phyloP scores from a whole-genome alignment of 1,140 invertebrate genomes.

The Aphidius ervi region DNA sequence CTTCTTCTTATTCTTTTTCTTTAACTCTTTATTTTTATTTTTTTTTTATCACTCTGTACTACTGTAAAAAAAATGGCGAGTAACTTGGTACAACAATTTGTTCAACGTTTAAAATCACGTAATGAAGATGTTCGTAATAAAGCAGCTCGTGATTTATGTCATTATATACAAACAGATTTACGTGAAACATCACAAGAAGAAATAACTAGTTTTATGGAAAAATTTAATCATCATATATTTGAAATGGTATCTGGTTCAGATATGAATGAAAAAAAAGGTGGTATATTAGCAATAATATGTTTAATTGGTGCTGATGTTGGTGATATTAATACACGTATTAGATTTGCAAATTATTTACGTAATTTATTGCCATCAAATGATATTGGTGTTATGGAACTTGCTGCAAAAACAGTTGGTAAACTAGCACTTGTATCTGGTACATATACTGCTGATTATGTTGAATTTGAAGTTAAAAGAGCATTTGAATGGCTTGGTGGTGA shows the following conservation, averaged over 20 bases:
- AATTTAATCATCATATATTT: slow-evolving; percentile 93
- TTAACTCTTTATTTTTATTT: too few species aligned
- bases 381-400: slow-evolving; percentile 89
- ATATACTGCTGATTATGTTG: slow-evolving; percentile 91
- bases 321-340: slow-evolving; percentile 81
- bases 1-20: too few species aligned
- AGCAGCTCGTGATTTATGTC: slow-evolving; percentile 81
- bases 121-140: slow-evolving; percentile 80
- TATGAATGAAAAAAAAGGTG: slow-evolving; percentile 92
- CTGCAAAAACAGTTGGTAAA: slow-evolving; percentile 90
- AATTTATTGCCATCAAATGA: slow-evolving; percentile 87
- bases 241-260: slow-evolving; percentile 93
- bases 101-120: slow-evolving; percentile 81
- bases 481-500: slow-evolving; percentile 91
- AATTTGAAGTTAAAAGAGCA: slow-evolving; percentile 92
- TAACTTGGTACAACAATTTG: slow-evolving; percentile 73
- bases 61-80: slow-evolving; percentile 51
- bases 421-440: slow-evolving; percentile 87
- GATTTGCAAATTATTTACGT: slow-evolving; percentile 90
- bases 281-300: slow-evolving; percentile 90
- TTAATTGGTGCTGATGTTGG: slow-evolving; percentile 89
- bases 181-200: slow-evolving; percentile 90
- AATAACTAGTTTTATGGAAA: slow-evolving; percentile 84
- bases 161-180: slow-evolving; percentile 88
- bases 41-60: too few species aligned